Evolutionary conservation across 2,797 vertebrate species (phyloP), one percentile per base, ranked within the genome.

Genomic region (Poeciliopsis infans): DNA sequence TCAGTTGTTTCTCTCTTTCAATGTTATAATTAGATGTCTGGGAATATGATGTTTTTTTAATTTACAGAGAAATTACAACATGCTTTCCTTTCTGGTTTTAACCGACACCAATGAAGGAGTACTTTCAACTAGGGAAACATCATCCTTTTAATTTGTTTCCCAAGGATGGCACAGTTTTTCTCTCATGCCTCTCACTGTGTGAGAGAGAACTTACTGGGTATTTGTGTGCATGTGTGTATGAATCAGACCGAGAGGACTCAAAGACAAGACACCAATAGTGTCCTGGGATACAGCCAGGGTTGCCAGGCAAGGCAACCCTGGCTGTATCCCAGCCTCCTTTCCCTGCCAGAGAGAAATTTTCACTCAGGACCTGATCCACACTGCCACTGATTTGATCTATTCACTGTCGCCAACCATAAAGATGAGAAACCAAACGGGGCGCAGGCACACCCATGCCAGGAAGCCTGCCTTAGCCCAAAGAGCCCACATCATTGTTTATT

Each of bases 401-500:
- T 90, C 91, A 91, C 87, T 88, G 83, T 90, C 81, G 66, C 89
- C 86, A 88, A 76, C 84, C 81, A 82, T 84, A 89, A 86, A 91
- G 91, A 93, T 92, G 92, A 92, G 83, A 89, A 89, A 79, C 88
- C 78, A 79, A 86, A 85, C 77, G 84, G 87, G 83, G 84, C 31
- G 74, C 55, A 55, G 93, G 88, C 91, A 89, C 92, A 87, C 90
- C 87, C 87, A 82, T 90, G 91, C 93, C 95, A 94, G 91, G 90
- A 92, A 88, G 83, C 89, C 88, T 55, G 87, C 87, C 91, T 88
- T 79, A 86, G 87, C 88, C 88, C 91, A 89, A 84, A 88, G 88
- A 91, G 82, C 77, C 89, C 86, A 85, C 91, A 91, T 91, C 86
- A 90, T 91, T 95, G 93, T 95, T 94, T 95, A 93, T 95, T 94